Percentiles rank a stretch among this genome's conserved stretches.
phyloP scores from a whole-genome alignment of 2,888 invertebrate genomes.

The Bhutanitis thaidina region DNA sequence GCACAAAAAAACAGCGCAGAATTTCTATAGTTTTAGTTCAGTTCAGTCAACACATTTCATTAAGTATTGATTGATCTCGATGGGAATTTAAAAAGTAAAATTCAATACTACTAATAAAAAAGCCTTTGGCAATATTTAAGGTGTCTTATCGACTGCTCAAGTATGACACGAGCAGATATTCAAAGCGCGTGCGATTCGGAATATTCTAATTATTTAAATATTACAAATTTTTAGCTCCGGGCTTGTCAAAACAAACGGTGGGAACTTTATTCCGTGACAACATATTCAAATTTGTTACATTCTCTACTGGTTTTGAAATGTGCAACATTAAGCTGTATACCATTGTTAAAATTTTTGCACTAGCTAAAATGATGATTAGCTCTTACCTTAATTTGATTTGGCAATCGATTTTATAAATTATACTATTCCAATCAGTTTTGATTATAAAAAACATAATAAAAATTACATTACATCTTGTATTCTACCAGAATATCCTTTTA shows the following conservation, averaged over 20 bases:
- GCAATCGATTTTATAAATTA: too few species aligned
- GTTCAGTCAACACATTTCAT: too few species aligned
- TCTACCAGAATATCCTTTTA: too few species aligned
- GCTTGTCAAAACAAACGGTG: constrained; percentile 51
- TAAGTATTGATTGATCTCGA: too few species aligned
- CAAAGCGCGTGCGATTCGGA: constrained; percentile 2
- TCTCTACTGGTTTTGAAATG: constrained; percentile 15
- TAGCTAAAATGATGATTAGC: neutral
- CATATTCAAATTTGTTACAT: constrained; percentile 41
- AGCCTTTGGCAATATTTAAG: constrained; percentile 7
- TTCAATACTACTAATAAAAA: neutral
- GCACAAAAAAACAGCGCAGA: too few species aligned
- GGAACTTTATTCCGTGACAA: constrained; percentile 51
- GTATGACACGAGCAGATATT: constrained; percentile 13
- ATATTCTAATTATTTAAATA: constrained; percentile 23
- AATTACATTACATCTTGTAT: too few species aligned
- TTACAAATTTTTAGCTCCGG: constrained; percentile 29
- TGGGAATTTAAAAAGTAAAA: neutral
- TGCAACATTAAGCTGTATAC: neutral
- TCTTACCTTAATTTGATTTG: too few species aligned
- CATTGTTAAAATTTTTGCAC: constrained; percentile 2
- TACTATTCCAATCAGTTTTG: too few species aligned
- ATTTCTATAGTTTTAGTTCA: too few species aligned
- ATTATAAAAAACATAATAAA: too few species aligned
- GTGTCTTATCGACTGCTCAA: neutral